Conservation (phyloP, 2,113 vertebrate genomes). For the Archocentrus centrarchus region DNA sequence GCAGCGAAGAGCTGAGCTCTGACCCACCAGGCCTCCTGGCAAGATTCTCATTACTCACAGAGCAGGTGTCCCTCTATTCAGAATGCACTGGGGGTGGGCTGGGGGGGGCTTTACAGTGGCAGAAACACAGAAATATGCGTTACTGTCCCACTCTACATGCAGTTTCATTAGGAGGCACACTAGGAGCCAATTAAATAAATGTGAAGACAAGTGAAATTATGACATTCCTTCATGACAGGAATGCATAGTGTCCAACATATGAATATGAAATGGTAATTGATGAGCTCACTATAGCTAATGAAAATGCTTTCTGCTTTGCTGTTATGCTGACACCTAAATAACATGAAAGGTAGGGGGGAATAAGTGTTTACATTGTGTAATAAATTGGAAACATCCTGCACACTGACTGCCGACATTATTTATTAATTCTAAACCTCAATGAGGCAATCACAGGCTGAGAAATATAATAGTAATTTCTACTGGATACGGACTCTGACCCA, state of each 20-base stretch:
- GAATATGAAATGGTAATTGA: conserved; percentile 33
- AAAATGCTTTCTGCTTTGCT: conserved; percentile 13
- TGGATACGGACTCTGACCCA: conserved; percentile 47
- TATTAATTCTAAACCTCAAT: conserved; percentile 52
- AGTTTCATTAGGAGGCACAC: conserved; percentile 51
- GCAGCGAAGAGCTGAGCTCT: conserved; percentile 44
- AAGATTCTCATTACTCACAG: conserved; percentile 64
- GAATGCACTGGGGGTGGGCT: conserved; percentile 22
- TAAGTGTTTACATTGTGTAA: conserved; percentile 51
- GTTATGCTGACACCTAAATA: conserved; percentile 24
- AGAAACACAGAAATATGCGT: conserved; percentile 19
- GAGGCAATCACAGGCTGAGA: conserved; percentile 40
- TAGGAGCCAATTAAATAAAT: conserved; percentile 53
- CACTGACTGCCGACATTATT: conserved; percentile 32
- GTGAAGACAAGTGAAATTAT: conserved; percentile 36
- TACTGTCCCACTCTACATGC: conserved; percentile 14
- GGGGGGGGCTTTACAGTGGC: not conserved
- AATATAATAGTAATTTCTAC: conserved; percentile 42
- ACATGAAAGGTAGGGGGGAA: not conserved
- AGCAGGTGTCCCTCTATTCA: conserved; percentile 42
- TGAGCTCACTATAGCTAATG: conserved; percentile 51
- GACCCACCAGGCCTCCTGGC: conserved; percentile 50
- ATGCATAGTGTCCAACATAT: conserved; percentile 17
- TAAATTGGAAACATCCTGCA: conserved; percentile 35
- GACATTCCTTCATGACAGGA: conserved; percentile 26